Conservation (phyloP, 2,797 vertebrate species). For the Gadopsis bispinosus region DNA sequence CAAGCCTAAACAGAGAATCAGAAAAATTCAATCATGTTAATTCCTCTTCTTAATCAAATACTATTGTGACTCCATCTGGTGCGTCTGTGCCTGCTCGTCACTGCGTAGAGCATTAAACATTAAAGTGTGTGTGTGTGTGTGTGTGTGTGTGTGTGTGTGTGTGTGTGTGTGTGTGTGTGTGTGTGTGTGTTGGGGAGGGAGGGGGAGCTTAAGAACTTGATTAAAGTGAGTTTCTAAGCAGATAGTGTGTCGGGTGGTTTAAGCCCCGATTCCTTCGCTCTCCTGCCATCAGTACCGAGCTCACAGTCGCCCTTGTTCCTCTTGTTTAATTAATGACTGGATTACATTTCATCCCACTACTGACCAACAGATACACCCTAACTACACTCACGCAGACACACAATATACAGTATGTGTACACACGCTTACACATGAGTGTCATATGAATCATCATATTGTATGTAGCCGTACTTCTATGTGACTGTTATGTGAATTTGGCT, state of each 20-base stretch:
- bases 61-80: slow-evolving; percentile 69
- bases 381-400: slow-evolving; percentile 9
- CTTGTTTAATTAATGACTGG: slow-evolving; percentile 78
- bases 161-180: slow-evolving; percentile 13
- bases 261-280: slow-evolving; percentile 66
- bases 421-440: neutral
- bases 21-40: slow-evolving; percentile 64
- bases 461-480: neutral
- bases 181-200: slow-evolving; percentile 4
- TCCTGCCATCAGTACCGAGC: slow-evolving; percentile 42
- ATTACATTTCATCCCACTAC: slow-evolving; percentile 66
- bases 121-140: slow-evolving; percentile 25
- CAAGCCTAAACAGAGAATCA: slow-evolving; percentile 51
- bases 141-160: slow-evolving; percentile 26
- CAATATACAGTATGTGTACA: neutral
- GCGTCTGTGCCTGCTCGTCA: slow-evolving; percentile 43
- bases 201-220: slow-evolving; percentile 59
- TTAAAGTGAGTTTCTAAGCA: slow-evolving; percentile 77
- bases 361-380: slow-evolving; percentile 57
- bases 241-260: slow-evolving; percentile 61
- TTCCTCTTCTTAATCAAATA: slow-evolving; percentile 74
- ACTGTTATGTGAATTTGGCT: neutral
- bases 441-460: neutral
- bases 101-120: slow-evolving; percentile 40
- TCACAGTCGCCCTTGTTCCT: slow-evolving; percentile 40